Conservation (phyloP, 2,888 invertebrate species). For the Scaptomyza cyrtandrae region DNA sequence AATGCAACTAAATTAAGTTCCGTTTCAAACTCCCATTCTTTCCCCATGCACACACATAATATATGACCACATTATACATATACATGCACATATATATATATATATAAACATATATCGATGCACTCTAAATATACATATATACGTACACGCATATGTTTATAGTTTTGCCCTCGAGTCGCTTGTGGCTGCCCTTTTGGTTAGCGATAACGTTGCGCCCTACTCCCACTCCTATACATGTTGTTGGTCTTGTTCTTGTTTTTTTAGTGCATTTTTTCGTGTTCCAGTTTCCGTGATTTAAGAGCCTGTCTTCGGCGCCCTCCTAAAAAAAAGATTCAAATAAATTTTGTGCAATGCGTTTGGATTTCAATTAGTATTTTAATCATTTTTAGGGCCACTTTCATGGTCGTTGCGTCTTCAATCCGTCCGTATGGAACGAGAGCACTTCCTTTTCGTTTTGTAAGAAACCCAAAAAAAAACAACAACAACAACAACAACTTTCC, state of each 20-base stretch:
- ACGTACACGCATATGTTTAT: constrained; percentile 30
- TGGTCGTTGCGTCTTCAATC: constrained; percentile 44
- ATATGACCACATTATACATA: constrained; percentile 1
- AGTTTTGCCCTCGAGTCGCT: constrained; percentile 20
- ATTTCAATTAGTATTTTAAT: constrained; percentile 60
- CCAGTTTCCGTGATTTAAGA: constrained; percentile 54
- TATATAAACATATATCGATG: not conserved
- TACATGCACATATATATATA: not conserved
- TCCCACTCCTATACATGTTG: not conserved
- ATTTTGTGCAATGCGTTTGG: constrained; percentile 34
- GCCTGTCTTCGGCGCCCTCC: constrained; percentile 13
- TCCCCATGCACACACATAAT: constrained; percentile 18
- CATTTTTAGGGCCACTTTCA: constrained; percentile 33
- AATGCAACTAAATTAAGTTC: constrained; percentile 35
- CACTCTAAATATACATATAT: not conserved
- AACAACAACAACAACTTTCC: constrained; percentile 58
- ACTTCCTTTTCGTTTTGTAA: constrained; percentile 21
- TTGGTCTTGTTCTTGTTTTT: constrained; percentile 11
- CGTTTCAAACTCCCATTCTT: constrained; percentile 7
- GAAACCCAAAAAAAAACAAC: not conserved
- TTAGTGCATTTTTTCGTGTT: constrained; percentile 15
- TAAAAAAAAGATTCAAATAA: constrained; percentile 22
- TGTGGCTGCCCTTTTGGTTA: constrained; percentile 53
- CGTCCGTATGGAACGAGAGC: constrained; percentile 60
- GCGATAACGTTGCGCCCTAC: constrained; percentile 42